A percentile compares a stretch with the other conserved stretches of the same genome.
Conservation (phyloP, 2,797 vertebrate species). For the Myotis findleyi region DNA sequence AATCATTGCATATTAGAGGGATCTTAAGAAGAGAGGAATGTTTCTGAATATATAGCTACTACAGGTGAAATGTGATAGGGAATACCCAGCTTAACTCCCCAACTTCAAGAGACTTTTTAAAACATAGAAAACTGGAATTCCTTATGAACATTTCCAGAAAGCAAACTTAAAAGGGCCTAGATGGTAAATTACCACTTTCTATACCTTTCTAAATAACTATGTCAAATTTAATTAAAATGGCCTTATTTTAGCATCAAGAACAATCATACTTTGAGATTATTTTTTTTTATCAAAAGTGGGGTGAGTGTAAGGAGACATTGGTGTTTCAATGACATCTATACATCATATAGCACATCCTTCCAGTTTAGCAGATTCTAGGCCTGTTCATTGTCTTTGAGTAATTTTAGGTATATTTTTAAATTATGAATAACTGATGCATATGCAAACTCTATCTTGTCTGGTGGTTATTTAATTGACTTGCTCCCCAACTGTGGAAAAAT, state of each 20-base stretch:
- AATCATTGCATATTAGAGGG: not conserved
- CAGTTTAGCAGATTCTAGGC: not conserved
- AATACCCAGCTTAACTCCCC: not conserved
- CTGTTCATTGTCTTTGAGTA: not conserved
- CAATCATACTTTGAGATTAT: not conserved
- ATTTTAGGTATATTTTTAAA: not conserved
- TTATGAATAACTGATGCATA: not conserved
- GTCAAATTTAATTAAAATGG: not conserved
- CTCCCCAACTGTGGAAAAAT: not conserved
- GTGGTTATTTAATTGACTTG: not conserved
- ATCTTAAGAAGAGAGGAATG: not conserved
- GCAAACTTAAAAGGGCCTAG: not conserved
- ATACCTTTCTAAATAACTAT: not conserved
- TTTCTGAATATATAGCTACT: not conserved
- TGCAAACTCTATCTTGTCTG: not conserved
- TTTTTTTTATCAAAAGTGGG: not conserved
- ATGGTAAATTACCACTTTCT: not conserved
- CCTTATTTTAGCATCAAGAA: not conserved
- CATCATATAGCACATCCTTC: not conserved
- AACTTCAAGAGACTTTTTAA: not conserved
- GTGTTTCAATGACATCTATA: not conserved
- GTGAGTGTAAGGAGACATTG: not conserved
- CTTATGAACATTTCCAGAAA: constrained; percentile 19
- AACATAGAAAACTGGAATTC: constrained; percentile 3
- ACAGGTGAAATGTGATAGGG: not conserved